Percentiles rank a stretch among this genome's conserved stretches.
Conservation (phyloP, 2,888 invertebrate genomes). For the Crocallis elinguaria region DNA sequence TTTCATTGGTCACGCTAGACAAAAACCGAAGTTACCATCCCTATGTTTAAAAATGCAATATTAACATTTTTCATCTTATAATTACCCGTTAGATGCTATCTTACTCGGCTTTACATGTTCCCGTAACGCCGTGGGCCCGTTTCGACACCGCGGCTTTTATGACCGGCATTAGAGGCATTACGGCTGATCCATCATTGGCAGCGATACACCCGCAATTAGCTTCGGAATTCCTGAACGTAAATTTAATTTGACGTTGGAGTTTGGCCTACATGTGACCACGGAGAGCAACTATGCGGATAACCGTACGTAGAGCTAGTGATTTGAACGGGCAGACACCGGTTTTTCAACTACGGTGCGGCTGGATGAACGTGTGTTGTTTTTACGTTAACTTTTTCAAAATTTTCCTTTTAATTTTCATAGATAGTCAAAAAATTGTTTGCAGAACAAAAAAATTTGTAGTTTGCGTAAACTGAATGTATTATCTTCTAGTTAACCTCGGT, state of each 20-base stretch:
- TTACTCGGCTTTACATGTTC: not conserved
- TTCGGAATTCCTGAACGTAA: conserved; percentile 65
- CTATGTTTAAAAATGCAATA: no score
- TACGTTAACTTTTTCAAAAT: no score
- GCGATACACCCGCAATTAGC: conserved; percentile 54
- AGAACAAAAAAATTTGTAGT: no score
- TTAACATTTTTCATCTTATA: no score
- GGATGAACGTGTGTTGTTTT: no score
- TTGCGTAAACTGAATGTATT: no score
- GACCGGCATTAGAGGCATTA: conserved; percentile 6
- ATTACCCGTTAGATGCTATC: no score
- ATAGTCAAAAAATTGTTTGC: no score
- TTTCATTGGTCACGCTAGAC: no score
- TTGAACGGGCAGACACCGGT: conserved; percentile 16
- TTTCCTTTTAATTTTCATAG: no score
- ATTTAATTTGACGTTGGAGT: conserved; percentile 69
- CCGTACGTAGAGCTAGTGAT: conserved; percentile 65
- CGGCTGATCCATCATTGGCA: conserved; percentile 31
- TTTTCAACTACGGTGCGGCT: not conserved
- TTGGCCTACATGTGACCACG: conserved; percentile 67
- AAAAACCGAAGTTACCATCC: no score
- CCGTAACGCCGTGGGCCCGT: not conserved
- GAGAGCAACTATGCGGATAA: conserved; percentile 70
- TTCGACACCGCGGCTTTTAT: conserved; percentile 5
- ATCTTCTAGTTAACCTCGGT: no score